These are phyloP conservation scores for Lepidurus packardi DNA, from an alignment of 1,140 invertebrate species.

Conservation along the genomic window DNA sequence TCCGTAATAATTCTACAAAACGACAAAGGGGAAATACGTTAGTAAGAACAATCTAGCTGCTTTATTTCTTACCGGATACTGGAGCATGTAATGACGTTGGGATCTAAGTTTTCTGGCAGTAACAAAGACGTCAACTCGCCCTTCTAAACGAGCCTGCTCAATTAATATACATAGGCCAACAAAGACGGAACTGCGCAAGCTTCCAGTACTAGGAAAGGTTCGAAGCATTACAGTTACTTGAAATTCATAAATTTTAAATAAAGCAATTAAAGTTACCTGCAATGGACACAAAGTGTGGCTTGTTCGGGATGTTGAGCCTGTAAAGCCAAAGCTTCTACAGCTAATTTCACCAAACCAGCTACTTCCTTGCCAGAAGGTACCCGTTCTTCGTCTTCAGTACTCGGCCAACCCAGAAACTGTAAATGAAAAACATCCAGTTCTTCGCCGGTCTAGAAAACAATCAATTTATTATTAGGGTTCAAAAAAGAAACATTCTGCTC, in stretches of 20 bases:
- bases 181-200: slow-evolving; percentile 81
- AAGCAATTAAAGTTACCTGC: slow-evolving; percentile 52
- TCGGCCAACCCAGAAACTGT: slow-evolving; percentile 84
- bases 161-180: slow-evolving; percentile 77
- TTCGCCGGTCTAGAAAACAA: slow-evolving; percentile 55
- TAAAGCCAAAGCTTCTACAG: slow-evolving; percentile 50
- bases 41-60: slow-evolving; percentile 37
- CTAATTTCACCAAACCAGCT: slow-evolving; percentile 70
- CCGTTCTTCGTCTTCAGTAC: slow-evolving; percentile 76
- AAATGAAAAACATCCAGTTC: slow-evolving; percentile 69
- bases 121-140: slow-evolving; percentile 77
- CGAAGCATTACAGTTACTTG: slow-evolving; percentile 26
- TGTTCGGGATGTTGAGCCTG: slow-evolving; percentile 41
- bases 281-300: slow-evolving; percentile 70
- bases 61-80: slow-evolving; percentile 41
- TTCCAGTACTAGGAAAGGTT: slow-evolving; percentile 57
- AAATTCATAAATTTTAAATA: slow-evolving; percentile 19
- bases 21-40: not conserved
- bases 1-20: slow-evolving; percentile 12
- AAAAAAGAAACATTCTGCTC: slow-evolving; percentile 30
- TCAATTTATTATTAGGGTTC: not conserved
- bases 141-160: slow-evolving; percentile 71
- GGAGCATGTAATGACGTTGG: slow-evolving; percentile 73
- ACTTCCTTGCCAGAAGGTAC: slow-evolving; percentile 64
- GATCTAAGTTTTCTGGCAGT: slow-evolving; percentile 73